These are phyloP conservation scores for Lepus townsendii DNA, from an alignment of 2,797 vertebrate species.

Conservation along the genomic window DNA sequence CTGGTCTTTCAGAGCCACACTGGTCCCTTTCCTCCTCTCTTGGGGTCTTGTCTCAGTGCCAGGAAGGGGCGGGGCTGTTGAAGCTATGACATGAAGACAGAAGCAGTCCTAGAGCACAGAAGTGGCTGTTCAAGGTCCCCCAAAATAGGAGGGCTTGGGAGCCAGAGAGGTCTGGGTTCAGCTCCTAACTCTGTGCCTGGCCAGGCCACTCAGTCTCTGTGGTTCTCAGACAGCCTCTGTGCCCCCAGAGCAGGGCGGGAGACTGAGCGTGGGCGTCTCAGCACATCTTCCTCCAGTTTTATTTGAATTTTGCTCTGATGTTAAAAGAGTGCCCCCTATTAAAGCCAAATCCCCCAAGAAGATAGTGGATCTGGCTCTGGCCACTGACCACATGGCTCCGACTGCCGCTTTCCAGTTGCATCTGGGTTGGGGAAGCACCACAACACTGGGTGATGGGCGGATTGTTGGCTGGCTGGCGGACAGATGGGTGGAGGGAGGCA, in stretches of 20 bases:
- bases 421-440: not conserved
- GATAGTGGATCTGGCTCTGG: not conserved
- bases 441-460: not conserved
- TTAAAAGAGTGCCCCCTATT: not conserved
- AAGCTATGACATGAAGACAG: not conserved
- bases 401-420: slow-evolving; percentile 31
- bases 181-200: not conserved
- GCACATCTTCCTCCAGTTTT: no score
- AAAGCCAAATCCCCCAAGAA: not conserved
- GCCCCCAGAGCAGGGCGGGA: not conserved
- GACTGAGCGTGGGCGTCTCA: no score
- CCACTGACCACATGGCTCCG: not conserved
- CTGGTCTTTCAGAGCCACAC: not conserved
- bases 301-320: slow-evolving; percentile 3
- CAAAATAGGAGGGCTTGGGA: not conserved
- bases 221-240: not conserved
- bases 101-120: not conserved
- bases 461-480: not conserved
- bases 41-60: not conserved
- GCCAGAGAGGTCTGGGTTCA: not conserved
- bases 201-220: not conserved
- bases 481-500: not conserved
- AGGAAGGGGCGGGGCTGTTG: not conserved
- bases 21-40: not conserved
- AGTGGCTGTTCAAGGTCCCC: not conserved